Conservation (phyloP, 2,888 invertebrate genomes). For the Tortricodes alternella region DNA sequence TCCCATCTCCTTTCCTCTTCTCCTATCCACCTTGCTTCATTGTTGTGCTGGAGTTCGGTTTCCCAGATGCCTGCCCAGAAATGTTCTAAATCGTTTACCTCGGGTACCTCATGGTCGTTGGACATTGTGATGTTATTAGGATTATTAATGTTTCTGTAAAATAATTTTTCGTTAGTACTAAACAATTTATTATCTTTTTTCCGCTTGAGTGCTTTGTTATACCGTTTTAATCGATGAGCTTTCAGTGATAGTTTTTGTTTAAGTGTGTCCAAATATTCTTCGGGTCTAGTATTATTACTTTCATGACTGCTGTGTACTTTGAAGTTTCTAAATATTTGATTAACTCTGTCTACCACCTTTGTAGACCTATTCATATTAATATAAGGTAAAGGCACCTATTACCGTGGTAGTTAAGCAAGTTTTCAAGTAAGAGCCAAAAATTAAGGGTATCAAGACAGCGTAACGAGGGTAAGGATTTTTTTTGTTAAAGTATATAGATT, state of each 20-base stretch:
- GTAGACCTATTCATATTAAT: too few relatives aligned
- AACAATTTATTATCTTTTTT: constrained; percentile 33
- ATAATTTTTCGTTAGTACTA: constrained; percentile 31
- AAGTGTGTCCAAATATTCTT: constrained; percentile 35
- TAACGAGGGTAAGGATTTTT: too few relatives aligned
- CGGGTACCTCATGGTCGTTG: too few relatives aligned
- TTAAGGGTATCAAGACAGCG: too few relatives aligned
- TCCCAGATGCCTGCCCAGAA: too few relatives aligned
- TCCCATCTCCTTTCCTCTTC: constrained; percentile 28
- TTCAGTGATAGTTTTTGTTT: constrained; percentile 35
- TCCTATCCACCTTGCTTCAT: constrained; percentile 31
- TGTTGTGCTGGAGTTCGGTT: too few relatives aligned
- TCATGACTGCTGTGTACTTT: constrained; percentile 30
- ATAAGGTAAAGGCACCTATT: too few relatives aligned
- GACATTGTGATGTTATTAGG: too few relatives aligned
- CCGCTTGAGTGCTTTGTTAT: constrained; percentile 31
- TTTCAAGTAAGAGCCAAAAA: too few relatives aligned
- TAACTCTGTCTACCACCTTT: constrained; percentile 28
- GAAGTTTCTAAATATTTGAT: constrained; percentile 21
- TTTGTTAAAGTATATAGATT: too few relatives aligned
- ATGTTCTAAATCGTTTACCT: too few relatives aligned
- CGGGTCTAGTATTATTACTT: constrained; percentile 29
- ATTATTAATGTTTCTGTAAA: constrained; percentile 31
- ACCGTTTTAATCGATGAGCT: constrained; percentile 30
- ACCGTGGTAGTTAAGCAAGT: too few relatives aligned